These are phyloP conservation scores for Achatina immaculata DNA, from an alignment of 1,140 invertebrate genomes.

Conservation along the genomic window DNA sequence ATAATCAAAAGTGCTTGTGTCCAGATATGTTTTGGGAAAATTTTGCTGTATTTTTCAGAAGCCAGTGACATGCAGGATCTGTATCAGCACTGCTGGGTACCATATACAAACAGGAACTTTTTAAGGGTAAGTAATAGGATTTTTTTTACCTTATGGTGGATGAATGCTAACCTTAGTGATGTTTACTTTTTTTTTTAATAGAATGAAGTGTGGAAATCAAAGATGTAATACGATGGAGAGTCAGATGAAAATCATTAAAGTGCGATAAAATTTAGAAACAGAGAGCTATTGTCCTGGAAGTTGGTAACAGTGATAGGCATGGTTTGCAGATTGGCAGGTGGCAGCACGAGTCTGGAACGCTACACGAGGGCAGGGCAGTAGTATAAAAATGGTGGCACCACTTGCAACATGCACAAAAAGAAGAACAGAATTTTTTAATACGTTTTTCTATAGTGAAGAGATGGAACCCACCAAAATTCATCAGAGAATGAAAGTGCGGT, in stretches of 20 bases:
- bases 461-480: no score
- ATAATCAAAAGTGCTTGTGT: no score
- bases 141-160: background rate
- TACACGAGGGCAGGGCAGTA: no score
- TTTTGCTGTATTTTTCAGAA: slow-evolving; percentile 57
- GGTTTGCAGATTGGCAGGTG: no score
- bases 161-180: background rate
- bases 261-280: no score
- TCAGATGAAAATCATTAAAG: background rate
- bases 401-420: no score
- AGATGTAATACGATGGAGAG: background rate
- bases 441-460: no score
- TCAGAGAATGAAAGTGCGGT: no score
- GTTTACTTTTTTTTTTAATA: background rate
- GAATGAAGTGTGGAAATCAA: background rate
- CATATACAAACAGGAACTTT: slow-evolving; percentile 59
- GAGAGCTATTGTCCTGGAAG: background rate
- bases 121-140: slow-evolving; percentile 59
- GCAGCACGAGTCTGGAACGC: no score
- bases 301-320: background rate
- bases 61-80: slow-evolving; percentile 55
- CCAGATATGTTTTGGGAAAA: no score
- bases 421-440: no score
- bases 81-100: slow-evolving; percentile 61
- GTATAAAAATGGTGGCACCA: no score